Evolutionary conservation across 2,888 invertebrate species (phyloP), one percentile per base, ranked within the genome.

Genomic region (Drosophila setosimentum): DNA sequence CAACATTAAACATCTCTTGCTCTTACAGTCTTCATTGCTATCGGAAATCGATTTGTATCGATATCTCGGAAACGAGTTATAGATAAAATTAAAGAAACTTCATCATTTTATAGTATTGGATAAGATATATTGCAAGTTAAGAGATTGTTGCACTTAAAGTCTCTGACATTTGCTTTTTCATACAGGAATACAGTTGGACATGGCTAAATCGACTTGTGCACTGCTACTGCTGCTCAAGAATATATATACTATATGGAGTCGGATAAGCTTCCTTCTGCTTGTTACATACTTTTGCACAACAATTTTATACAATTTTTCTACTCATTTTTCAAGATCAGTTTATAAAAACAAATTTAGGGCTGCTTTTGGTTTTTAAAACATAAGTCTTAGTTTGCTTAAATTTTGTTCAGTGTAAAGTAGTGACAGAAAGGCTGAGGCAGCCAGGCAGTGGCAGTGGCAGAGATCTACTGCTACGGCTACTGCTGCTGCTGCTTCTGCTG

Each of bases 391-490:
- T 0, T 33, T 16, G 13, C 2, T 49, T 18, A 1, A 8, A 24
- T 45, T 30, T 30, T 21, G 0, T 16, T 7, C 11, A 57, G 57
- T 57, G 57, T 57, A 57, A 13, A 11, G n/a, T 16, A 45, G 54
- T 16, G 48, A 35, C 40, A 45, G 29, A 13, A 10, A 21, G 10
- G 10, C 54, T 54, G 32, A 45, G 58, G 4, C n/a, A 53, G n/a
- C 3, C 24, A 32, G 27, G 16, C 4, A 29, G 55, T 27, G 50
- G 16, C 11, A 45, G 45, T 45, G 45, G 13, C n/a, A 35, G 30
- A 29, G 37, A 58, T 59, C 35, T 61, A 37, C 61, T 32, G 24
- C 50, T 30, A 5, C 40, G 42, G 58, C 48, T 27, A 21, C 0
- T 10, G 33, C 11, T 33, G 8, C 37, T 49, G 50, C 21, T 42